phyloP scores from a whole-genome alignment of 2,888 invertebrate species.

The Luffia ferchaultella region DNA sequence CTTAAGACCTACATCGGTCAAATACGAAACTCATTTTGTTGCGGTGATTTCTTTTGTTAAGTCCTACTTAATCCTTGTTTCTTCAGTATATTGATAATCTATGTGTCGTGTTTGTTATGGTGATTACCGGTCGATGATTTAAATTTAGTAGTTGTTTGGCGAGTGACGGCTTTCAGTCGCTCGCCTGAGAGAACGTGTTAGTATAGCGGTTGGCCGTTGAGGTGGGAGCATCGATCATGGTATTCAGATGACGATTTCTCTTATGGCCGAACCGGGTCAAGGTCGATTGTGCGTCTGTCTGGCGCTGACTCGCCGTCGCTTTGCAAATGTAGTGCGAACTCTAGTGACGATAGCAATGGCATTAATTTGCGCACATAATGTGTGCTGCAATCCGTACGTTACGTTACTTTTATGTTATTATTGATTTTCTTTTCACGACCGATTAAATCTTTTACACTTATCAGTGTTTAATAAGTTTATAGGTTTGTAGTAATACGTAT shows the following conservation, averaged over 20 bases:
- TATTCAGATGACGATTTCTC: conserved; percentile 53
- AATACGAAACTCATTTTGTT: conserved; percentile 3
- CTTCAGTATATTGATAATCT: background rate
- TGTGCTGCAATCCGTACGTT: too few relatives aligned
- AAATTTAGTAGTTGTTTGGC: background rate
- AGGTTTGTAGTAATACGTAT: too few relatives aligned
- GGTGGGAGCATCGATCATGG: conserved; percentile 16
- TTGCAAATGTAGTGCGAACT: background rate
- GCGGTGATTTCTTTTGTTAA: background rate
- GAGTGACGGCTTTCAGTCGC: background rate
- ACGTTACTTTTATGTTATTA: too few relatives aligned
- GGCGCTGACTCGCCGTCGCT: conserved; percentile 8
- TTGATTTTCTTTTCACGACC: too few relatives aligned
- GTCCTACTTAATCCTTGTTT: background rate
- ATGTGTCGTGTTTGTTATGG: background rate
- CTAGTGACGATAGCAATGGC: too few relatives aligned
- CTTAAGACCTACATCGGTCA: conserved; percentile 1
- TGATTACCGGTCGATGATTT: background rate
- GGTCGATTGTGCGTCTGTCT: conserved; percentile 32
- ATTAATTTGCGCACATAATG: too few relatives aligned
- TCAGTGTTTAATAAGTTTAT: too few relatives aligned
- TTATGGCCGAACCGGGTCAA: conserved; percentile 41
- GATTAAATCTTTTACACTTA: too few relatives aligned
- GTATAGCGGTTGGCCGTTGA: background rate
- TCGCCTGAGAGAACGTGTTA: too few relatives aligned